phyloP scores from a whole-genome alignment of 1,140 invertebrate species.

The Zelostemma sp. region DNA sequence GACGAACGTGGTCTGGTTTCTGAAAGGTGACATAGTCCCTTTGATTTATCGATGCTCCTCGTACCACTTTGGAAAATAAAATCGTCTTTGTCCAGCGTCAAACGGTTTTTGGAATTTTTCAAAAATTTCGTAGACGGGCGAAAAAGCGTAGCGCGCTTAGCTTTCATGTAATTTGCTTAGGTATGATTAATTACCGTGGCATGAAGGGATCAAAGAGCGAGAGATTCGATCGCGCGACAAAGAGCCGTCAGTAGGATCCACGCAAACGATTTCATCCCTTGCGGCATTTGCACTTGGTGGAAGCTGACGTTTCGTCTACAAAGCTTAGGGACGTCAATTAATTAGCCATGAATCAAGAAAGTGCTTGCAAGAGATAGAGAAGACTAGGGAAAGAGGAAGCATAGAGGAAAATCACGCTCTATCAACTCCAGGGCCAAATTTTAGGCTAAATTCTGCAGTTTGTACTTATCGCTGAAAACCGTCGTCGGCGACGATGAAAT shows the following conservation, averaged over 20 bases:
- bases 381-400: constrained; percentile 27
- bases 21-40: background rate
- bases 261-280: constrained; percentile 35
- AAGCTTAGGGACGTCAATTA: constrained; percentile 64
- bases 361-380: constrained; percentile 33
- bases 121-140: too few species aligned
- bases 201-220: too few species aligned
- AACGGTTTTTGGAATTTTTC: background rate
- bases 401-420: constrained; percentile 45
- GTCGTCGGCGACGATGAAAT: background rate
- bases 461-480: constrained; percentile 27
- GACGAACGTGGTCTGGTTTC: constrained; percentile 3
- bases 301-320: constrained; percentile 58
- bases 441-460: constrained; percentile 5
- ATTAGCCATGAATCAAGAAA: constrained; percentile 49
- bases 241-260: constrained; percentile 17
- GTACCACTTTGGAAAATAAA: too few species aligned
- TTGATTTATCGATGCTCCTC: too few species aligned
- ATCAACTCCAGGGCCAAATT: constrained; percentile 25
- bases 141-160: too few species aligned
- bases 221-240: constrained; percentile 13
- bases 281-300: constrained; percentile 45
- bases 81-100: too few species aligned
- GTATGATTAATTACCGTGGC: too few species aligned
- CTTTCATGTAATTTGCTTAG: too few species aligned